Evolutionary conservation across 2,888 invertebrate species (phyloP), one percentile per base, ranked within the genome.

Genomic region (Tetanocera ferruginea): DNA sequence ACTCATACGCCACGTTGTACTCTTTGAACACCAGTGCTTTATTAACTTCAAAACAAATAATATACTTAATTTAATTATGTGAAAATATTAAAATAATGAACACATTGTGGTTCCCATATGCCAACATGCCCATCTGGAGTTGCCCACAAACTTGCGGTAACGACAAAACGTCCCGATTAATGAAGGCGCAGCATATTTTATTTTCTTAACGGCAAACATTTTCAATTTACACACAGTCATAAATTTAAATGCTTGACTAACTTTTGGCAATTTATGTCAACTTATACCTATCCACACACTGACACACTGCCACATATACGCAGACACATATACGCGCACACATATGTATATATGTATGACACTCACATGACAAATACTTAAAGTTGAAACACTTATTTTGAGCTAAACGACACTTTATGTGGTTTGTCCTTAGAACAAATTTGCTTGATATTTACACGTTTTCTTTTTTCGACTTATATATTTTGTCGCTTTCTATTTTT

Each of bases 231-330:
- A 19, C n/a, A 8, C 31, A 66, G 37, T 31, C 34, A 66, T 66
- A 66, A 66, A 66, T 66, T 66, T 66, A 17, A 66, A 66, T 66
- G 64, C 31, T 19, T 28, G n/a, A 31, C 31, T n/a, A 34, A 66
- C 34, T 66, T 66, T 66, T 37, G 9, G 34, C 64, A 66, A 66
- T 66, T 66, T 66, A 14, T n/a, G 31, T n/a, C 37, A 66, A 66
- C n/a, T 66, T 17, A 66, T 55, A 1, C 55, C 0, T 5, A 55
- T 5, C 8, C 55, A 8, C 55, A 5, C 19, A 8, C 55, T 5
- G 3, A 1, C 19, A 55, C 19, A 55, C 19, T 6, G 49, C 72
- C 82, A 81, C 79, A 82, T 6, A 49, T 9, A 52, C 52, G 17
- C 52, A 52, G 1, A n/a, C 3, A n/a, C 17, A 52, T n/a, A 52